Percentiles rank a stretch among this genome's conserved stretches.
These are phyloP conservation scores for Apodemia zela DNA, from an alignment of 2,888 invertebrate species.

Conservation along the genomic window DNA sequence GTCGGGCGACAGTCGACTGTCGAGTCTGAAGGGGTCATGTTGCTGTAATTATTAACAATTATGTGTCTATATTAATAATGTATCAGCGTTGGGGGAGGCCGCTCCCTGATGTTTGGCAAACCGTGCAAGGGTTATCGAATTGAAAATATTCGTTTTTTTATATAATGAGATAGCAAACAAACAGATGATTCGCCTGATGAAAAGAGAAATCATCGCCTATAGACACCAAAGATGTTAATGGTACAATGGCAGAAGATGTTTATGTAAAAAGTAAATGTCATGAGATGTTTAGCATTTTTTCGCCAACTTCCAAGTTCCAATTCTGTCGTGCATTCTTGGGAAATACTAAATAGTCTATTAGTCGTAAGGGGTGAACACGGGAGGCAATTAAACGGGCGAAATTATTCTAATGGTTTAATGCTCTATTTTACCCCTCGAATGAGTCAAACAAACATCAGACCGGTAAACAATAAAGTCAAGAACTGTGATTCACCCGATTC, in stretches of 20 bases:
- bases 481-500: conserved; percentile 36
- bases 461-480: conserved; percentile 33
- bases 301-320: too few species aligned
- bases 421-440: conserved; percentile 29
- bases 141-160: background rate
- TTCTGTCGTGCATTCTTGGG: too few species aligned
- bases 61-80: conserved; percentile 50
- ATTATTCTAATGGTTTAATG: background rate
- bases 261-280: too few species aligned
- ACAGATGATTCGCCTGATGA: too few species aligned
- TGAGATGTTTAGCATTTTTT: too few species aligned
- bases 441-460: conserved; percentile 35
- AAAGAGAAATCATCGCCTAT: too few species aligned
- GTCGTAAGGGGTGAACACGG: too few species aligned
- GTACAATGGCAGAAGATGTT: too few species aligned
- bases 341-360: too few species aligned
- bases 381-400: too few species aligned
- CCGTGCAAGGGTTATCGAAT: conserved; percentile 3
- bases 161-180: too few species aligned
- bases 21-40: conserved; percentile 41
- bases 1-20: conserved; percentile 44
- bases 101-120: conserved; percentile 21
- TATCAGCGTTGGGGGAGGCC: conserved; percentile 30
- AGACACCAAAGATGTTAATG: too few species aligned
- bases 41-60: conserved; percentile 66